These are phyloP conservation scores for Archegozetes longisetosus DNA, from an alignment of 1,140 invertebrate species.

Conservation along the genomic window DNA sequence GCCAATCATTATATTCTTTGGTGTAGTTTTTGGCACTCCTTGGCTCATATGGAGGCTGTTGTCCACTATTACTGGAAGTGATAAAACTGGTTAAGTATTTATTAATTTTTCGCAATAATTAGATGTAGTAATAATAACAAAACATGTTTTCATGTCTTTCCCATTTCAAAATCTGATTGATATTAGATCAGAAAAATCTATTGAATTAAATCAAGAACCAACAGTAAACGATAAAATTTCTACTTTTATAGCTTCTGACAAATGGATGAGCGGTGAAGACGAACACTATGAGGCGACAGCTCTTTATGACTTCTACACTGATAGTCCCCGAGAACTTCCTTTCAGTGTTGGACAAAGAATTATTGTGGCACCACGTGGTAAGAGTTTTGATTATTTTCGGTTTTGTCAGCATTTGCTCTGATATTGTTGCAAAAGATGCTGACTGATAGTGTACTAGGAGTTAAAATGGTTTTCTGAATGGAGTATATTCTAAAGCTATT, in stretches of 20 bases:
- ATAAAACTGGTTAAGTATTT: conserved; percentile 1
- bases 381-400: too few species aligned
- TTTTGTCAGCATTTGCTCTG: background rate
- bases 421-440: background rate
- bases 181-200: too few species aligned
- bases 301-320: conserved; percentile 54
- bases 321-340: conserved; percentile 53
- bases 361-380: conserved; percentile 52
- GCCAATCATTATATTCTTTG: conserved; percentile 57
- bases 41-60: conserved; percentile 78
- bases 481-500: too few species aligned
- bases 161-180: background rate
- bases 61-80: background rate
- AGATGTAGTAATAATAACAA: background rate
- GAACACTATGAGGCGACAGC: conserved; percentile 52
- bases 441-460: too few species aligned
- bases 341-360: conserved; percentile 57
- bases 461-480: too few species aligned
- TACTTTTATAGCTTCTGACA: conserved; percentile 18
- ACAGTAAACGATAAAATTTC: too few species aligned
- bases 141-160: too few species aligned
- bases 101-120: background rate
- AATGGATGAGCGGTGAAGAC: conserved; percentile 44
- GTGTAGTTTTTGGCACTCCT: conserved; percentile 68
- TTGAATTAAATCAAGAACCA: too few species aligned